phyloP scores from a whole-genome alignment of 2,888 invertebrate genomes.

The Bruchidius siliquastri region DNA sequence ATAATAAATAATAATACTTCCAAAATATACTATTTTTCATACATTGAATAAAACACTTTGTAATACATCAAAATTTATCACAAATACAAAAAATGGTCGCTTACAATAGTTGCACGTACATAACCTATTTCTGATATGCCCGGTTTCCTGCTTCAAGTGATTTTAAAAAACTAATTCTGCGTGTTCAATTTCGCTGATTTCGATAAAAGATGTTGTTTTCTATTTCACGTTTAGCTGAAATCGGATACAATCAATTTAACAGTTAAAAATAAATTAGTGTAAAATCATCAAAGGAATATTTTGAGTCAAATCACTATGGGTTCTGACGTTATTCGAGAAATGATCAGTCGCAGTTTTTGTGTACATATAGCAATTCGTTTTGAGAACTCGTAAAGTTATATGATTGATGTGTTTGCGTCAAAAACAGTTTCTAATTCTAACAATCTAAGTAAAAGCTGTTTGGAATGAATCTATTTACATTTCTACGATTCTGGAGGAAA shows the following conservation, averaged over 20 bases:
- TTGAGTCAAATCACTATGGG: neutral
- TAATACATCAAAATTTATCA: neutral
- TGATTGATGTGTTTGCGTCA: neutral
- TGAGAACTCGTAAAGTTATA: neutral
- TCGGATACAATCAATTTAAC: neutral
- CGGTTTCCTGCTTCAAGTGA: no score
- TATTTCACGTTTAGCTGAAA: no score
- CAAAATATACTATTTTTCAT: neutral
- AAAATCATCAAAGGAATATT: neutral
- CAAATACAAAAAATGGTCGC: neutral
- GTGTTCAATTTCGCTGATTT: no score
- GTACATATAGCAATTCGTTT: neutral
- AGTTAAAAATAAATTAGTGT: neutral
- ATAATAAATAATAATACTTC: neutral
- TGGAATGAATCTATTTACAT: neutral
- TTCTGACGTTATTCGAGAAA: neutral
- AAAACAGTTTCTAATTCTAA: neutral
- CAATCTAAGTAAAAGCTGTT: neutral
- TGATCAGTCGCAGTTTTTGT: neutral
- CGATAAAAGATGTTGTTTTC: no score
- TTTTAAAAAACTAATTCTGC: no score
- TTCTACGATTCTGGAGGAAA: neutral
- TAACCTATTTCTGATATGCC: no score
- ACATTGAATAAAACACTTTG: neutral
- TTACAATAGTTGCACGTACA: no score